Percentiles rank a stretch among this genome's conserved stretches.
Evolutionary conservation across 2,888 invertebrate species (phyloP).

Genomic region (Tetanocera ferruginea): DNA sequence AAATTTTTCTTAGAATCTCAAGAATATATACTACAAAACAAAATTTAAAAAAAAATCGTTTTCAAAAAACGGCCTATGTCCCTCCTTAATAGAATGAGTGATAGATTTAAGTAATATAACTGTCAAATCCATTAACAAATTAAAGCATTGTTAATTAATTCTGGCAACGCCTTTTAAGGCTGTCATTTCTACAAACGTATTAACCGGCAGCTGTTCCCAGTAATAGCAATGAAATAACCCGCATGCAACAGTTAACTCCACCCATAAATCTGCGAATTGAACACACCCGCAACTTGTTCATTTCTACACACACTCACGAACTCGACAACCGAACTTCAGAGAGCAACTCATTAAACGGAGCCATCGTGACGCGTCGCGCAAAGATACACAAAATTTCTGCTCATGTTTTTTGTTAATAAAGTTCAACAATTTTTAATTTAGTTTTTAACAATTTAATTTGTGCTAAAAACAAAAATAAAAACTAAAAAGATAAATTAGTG

Average conservation of each 20-base stretch:
- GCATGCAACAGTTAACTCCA: conserved; percentile 30
- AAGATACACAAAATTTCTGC: conserved; percentile 47
- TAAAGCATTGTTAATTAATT: too few relatives aligned
- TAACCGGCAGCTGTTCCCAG: neutral
- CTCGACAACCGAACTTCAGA: neutral
- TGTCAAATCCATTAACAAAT: too few relatives aligned
- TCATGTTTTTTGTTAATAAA: conserved; percentile 41
- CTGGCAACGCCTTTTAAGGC: too few relatives aligned
- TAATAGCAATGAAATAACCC: neutral
- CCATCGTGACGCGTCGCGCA: conserved; percentile 44
- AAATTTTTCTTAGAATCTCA: too few relatives aligned
- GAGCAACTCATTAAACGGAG: conserved; percentile 31
- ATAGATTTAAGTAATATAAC: too few relatives aligned
- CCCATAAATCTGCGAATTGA: conserved; percentile 11
- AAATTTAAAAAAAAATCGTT: too few relatives aligned
- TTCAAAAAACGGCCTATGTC: too few relatives aligned
- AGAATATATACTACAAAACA: too few relatives aligned
- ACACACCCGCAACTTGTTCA: conserved; percentile 7
- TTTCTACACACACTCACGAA: neutral
- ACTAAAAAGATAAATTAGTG: conserved; percentile 40
- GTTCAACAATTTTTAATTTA: conserved; percentile 21
- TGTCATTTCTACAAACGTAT: too few relatives aligned
- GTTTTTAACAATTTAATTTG: conserved; percentile 7
- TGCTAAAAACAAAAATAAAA: neutral
- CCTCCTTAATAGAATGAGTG: too few relatives aligned